A percentile compares a stretch with the other conserved stretches of the same genome.
Evolutionary conservation across 2,888 invertebrate genomes (phyloP).

Genomic region (Ferdinandea cuprea): DNA sequence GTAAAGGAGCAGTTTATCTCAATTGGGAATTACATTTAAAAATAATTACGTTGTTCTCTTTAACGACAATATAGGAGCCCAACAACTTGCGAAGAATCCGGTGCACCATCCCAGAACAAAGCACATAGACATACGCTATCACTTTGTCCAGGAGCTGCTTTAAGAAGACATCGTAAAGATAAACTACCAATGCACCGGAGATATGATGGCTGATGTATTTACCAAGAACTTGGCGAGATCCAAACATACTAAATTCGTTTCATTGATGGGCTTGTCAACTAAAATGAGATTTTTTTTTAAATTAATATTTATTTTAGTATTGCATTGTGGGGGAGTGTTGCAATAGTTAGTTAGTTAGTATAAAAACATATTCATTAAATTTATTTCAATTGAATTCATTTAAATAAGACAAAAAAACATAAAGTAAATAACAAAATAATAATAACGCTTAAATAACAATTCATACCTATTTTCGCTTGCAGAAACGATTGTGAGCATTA

Average conservation of each 20-base stretch:
- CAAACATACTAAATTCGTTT: constrained; percentile 30
- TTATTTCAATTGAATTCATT: too few relatives aligned
- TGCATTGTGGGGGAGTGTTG: constrained; percentile 17
- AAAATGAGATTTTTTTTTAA: not conserved
- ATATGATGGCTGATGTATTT: constrained; percentile 39
- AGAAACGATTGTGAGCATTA: too few relatives aligned
- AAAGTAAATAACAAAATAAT: too few relatives aligned
- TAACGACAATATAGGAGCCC: constrained; percentile 50
- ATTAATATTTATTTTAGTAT: not conserved
- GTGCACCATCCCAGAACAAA: constrained; percentile 56
- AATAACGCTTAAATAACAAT: too few relatives aligned
- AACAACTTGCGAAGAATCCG: constrained; percentile 35
- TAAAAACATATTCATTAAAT: too few relatives aligned
- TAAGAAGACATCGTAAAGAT: constrained; percentile 20
- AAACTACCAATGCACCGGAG: constrained; percentile 21
- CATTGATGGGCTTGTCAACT: constrained; percentile 7
- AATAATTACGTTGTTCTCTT: too few relatives aligned
- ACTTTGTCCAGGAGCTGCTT: constrained; percentile 36
- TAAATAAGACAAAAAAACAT: too few relatives aligned
- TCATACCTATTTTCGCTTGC: too few relatives aligned
- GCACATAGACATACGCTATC: constrained; percentile 41
- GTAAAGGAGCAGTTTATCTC: constrained; percentile 37
- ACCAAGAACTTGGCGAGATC: constrained; percentile 25
- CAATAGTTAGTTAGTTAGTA: too few relatives aligned
- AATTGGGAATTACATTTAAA: too few relatives aligned